These are phyloP conservation scores for Spialia ferax DNA, from an alignment of 2,888 invertebrate genomes.

Conservation along the genomic window DNA sequence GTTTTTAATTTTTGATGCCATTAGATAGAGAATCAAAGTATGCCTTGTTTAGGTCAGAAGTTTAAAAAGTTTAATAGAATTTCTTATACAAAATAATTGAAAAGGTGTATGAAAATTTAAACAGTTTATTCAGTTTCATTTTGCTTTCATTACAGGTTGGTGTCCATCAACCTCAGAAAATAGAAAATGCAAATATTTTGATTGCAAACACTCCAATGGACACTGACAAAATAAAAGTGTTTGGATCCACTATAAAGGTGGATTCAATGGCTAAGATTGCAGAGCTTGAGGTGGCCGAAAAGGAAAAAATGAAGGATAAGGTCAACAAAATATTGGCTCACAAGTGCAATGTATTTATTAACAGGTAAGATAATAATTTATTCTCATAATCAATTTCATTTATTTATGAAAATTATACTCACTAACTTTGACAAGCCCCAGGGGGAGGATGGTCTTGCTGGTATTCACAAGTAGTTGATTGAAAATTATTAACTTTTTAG, in stretches of 20 bases:
- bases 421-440: no score
- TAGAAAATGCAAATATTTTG: slow-evolving; percentile 98
- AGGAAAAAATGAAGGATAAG: slow-evolving; percentile 99
- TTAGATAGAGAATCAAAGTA: no score
- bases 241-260: slow-evolving; percentile 97
- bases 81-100: no score
- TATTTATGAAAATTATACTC: no score
- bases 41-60: no score
- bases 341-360: slow-evolving; percentile 99
- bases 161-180: slow-evolving; percentile 97
- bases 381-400: no score
- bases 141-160: slow-evolving; percentile 92
- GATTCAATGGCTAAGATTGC: slow-evolving; percentile 98
- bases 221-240: slow-evolving; percentile 99
- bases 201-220: slow-evolving; percentile 99
- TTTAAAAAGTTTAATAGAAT: no score
- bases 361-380: slow-evolving; percentile 92
- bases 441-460: no score
- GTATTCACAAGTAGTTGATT: no score
- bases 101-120: no score
- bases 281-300: slow-evolving; percentile 98
- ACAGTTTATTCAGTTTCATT: no score
- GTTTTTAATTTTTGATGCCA: no score
- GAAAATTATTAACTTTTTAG: slow-evolving; percentile 72
- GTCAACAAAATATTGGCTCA: slow-evolving; percentile 98